phyloP scores from a whole-genome alignment of 35 echinoderm and acorn worm genomes.

The Diadema setosum region DNA sequence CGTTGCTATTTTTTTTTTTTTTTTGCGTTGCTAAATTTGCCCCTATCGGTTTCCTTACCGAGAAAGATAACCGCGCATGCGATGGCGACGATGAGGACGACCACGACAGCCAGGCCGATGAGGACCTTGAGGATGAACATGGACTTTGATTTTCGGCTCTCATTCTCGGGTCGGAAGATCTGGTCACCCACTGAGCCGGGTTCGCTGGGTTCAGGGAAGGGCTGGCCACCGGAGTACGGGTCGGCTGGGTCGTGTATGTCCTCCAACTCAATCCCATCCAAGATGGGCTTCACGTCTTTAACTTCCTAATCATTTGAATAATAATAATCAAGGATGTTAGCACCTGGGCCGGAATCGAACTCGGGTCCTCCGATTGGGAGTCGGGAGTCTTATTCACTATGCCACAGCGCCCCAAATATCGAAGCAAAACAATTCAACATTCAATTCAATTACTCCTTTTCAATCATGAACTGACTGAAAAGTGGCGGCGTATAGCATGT shows the following conservation, averaged over 20 bases:
- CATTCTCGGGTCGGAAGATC: neutral
- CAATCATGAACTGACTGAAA: neutral
- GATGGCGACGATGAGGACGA: neutral
- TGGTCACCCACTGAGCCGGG: neutral
- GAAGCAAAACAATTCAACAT: neutral
- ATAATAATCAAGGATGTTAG: neutral
- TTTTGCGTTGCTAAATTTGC: too few relatives aligned
- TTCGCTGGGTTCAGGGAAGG: neutral
- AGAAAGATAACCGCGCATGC: neutral
- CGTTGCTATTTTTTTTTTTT: too few relatives aligned
- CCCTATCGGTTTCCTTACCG: too few relatives aligned
- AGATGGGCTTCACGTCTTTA: neutral
- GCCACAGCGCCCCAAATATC: too few relatives aligned
- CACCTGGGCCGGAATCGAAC: neutral
- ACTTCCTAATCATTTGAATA: neutral
- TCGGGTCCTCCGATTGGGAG: neutral
- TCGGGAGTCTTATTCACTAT: too few relatives aligned
- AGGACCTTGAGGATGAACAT: neutral
- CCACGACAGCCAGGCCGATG: neutral
- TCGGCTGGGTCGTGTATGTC: neutral
- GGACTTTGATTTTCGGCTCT: neutral
- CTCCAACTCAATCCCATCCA: neutral
- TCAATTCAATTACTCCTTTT: neutral
- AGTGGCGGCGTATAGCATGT: neutral
- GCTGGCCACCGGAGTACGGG: neutral